Conservation (phyloP, 2,888 invertebrate species). For the Acleris laterana region DNA sequence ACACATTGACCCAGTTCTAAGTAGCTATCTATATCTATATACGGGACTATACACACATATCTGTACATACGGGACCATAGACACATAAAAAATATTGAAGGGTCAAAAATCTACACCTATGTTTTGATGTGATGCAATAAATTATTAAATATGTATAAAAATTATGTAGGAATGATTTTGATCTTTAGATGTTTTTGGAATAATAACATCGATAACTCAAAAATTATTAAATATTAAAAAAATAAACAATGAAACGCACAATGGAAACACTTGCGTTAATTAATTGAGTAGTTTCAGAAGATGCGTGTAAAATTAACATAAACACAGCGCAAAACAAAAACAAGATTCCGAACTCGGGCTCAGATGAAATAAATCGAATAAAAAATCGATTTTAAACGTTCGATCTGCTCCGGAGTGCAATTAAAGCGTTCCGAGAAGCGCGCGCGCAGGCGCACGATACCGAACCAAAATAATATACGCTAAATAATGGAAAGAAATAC, state of each 20-base stretch:
- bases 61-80: too few relatives aligned
- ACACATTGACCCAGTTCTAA: not conserved
- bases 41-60: too few relatives aligned
- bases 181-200: too few relatives aligned
- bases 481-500: slow-evolving; percentile 17
- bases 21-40: too few relatives aligned
- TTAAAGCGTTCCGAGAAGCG: slow-evolving; percentile 81
- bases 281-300: slow-evolving; percentile 82
- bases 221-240: not conserved
- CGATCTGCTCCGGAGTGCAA: slow-evolving; percentile 80
- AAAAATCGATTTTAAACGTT: slow-evolving; percentile 83
- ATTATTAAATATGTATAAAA: too few relatives aligned
- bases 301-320: slow-evolving; percentile 82
- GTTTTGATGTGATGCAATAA: too few relatives aligned
- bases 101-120: too few relatives aligned
- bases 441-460: slow-evolving; percentile 60
- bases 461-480: slow-evolving; percentile 31
- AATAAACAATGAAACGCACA: not conserved
- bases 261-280: slow-evolving; percentile 52
- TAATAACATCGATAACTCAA: not conserved
- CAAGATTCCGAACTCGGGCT: slow-evolving; percentile 70
- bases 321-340: slow-evolving; percentile 78
- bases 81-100: too few relatives aligned
- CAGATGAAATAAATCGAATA: slow-evolving; percentile 80
- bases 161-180: too few relatives aligned